A percentile compares a stretch with the other conserved stretches of the same genome.
phyloP scores from a whole-genome alignment of 2,888 invertebrate species.

The Tortricodes alternella region DNA sequence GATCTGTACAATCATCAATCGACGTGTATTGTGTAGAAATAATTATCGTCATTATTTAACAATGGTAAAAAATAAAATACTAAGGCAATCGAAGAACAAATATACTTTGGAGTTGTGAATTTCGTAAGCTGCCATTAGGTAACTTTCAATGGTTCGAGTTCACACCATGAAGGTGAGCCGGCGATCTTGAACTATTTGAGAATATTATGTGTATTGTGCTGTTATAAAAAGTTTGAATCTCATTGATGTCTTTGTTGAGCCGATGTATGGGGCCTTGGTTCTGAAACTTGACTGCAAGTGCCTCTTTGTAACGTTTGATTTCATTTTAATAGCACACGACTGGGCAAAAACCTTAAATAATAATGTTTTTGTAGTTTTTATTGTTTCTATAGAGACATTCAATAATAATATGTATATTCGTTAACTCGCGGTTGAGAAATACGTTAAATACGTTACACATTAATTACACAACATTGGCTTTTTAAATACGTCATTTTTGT shows the following conservation, averaged over 20 bases:
- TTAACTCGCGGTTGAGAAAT: too few relatives aligned
- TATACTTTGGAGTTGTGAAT: slow-evolving; percentile 27
- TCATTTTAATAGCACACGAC: background rate
- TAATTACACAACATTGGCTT: too few relatives aligned
- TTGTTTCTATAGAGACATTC: too few relatives aligned
- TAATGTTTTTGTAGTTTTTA: background rate
- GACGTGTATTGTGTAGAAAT: slow-evolving; percentile 2
- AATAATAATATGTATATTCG: too few relatives aligned
- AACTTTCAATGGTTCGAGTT: slow-evolving; percentile 35
- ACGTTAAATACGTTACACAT: too few relatives aligned
- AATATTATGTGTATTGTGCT: slow-evolving; percentile 22
- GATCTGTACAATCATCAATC: background rate
- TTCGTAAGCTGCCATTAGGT: slow-evolving; percentile 35
- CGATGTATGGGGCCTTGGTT: slow-evolving; percentile 18
- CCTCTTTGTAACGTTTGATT: slow-evolving; percentile 9
- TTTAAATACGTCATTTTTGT: too few relatives aligned
- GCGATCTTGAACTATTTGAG: slow-evolving; percentile 50
- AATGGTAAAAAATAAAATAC: slow-evolving; percentile 27
- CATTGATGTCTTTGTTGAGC: slow-evolving; percentile 26
- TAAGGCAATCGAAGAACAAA: slow-evolving; percentile 13
- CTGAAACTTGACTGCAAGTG: slow-evolving; percentile 8
- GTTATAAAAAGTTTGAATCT: slow-evolving; percentile 26
- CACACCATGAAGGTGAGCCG: slow-evolving; percentile 43
- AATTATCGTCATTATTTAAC: slow-evolving; percentile 25
- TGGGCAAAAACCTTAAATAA: background rate